These are phyloP conservation scores for Temnothorax ravouxi DNA, from an alignment of 2,888 invertebrate genomes.

Conservation along the genomic window DNA sequence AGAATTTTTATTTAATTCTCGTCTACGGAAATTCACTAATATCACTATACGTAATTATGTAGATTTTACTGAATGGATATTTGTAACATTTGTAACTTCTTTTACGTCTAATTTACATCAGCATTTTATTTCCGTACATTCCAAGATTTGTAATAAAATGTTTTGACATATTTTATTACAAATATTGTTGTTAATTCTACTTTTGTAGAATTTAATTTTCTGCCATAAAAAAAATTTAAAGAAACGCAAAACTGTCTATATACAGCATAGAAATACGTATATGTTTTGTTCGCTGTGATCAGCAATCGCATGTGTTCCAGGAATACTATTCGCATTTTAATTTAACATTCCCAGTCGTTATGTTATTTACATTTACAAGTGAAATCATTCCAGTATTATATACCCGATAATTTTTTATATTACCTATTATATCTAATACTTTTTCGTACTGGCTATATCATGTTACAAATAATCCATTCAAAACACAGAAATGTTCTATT, in stretches of 20 bases:
- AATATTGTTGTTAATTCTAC: constrained; percentile 37
- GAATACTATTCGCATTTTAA: constrained; percentile 1
- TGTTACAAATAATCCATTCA: constrained; percentile 74
- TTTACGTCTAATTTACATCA: not conserved
- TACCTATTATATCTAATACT: constrained; percentile 4
- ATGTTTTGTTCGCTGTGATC: not conserved
- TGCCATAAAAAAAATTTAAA: constrained; percentile 12
- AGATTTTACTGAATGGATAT: constrained; percentile 69
- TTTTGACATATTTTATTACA: constrained; percentile 8
- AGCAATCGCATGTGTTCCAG: constrained; percentile 8
- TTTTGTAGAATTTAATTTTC: constrained; percentile 50
- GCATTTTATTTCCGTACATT: constrained; percentile 46
- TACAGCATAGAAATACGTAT: not conserved
- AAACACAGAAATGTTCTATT: constrained; percentile 27
- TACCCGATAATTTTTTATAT: constrained; percentile 35
- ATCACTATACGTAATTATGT: constrained; percentile 44
- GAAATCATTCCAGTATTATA: constrained; percentile 56
- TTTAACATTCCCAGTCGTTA: constrained; percentile 51
- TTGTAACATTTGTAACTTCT: constrained; percentile 65
- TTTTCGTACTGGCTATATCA: constrained; percentile 19
- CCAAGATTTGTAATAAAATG: constrained; percentile 46
- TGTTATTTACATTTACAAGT: constrained; percentile 15
- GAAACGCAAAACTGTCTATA: constrained; percentile 29
- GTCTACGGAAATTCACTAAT: not conserved
- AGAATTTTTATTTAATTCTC: constrained; percentile 5